Conservation (phyloP, 2,113 vertebrate genomes). For the Micromys minutus region DNA sequence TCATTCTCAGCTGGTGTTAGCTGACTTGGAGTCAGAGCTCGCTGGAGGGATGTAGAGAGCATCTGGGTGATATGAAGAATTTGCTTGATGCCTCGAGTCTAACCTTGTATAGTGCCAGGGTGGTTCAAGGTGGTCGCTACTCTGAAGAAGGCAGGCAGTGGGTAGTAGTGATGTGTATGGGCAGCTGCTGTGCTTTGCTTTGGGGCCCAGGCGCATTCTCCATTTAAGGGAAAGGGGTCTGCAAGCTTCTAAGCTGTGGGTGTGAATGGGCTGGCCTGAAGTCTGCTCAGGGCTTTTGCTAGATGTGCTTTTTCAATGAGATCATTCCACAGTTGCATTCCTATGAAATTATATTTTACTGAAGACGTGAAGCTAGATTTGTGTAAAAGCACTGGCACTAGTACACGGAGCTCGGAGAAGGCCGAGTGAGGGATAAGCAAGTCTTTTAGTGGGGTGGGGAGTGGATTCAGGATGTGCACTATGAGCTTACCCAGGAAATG, state of each 20-base stretch:
- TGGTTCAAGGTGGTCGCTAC: not conserved
- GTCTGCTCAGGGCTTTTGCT: constrained; percentile 80
- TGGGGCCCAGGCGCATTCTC: constrained; percentile 69
- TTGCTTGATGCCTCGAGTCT: not conserved
- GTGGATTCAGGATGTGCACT: constrained; percentile 42
- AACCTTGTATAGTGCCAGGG: not conserved
- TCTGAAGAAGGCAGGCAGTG: constrained; percentile 52
- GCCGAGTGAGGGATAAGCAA: constrained; percentile 64
- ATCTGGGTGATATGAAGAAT: not conserved
- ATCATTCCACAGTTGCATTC: constrained; percentile 84
- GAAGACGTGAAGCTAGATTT: constrained; percentile 76
- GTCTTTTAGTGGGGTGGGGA: constrained; percentile 63
- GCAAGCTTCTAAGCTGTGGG: constrained; percentile 81
- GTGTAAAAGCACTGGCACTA: constrained; percentile 71
- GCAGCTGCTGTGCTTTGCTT: constrained; percentile 53
- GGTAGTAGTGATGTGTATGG: constrained; percentile 61
- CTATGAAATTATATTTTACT: constrained; percentile 84
- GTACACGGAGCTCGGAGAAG: constrained; percentile 62
- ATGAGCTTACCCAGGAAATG: not conserved
- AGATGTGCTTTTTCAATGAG: constrained; percentile 85
- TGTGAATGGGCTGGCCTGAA: constrained; percentile 80
- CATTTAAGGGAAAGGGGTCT: constrained; percentile 82
- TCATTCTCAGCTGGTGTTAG: constrained; percentile 27
- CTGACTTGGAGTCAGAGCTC: constrained; percentile 30
- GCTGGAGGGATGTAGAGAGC: not conserved